Conservation (phyloP, 2,113 vertebrate genomes). For the Vulpes ferrilata region DNA sequence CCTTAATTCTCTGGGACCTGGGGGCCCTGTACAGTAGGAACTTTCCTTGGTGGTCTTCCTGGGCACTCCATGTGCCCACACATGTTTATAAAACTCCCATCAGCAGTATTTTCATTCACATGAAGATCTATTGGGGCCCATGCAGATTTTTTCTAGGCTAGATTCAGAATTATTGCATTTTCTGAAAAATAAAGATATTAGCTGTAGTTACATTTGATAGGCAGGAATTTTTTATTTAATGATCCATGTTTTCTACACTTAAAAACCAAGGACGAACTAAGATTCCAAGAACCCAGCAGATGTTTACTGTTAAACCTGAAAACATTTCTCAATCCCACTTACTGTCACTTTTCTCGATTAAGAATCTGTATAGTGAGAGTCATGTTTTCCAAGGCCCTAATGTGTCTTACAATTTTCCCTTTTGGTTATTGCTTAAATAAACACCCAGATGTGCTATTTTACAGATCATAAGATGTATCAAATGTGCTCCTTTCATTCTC, state of each 20-base stretch:
- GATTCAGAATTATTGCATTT: constrained; percentile 17
- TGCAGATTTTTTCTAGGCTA: not conserved
- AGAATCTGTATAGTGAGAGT: constrained; percentile 74
- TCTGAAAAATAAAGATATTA: constrained; percentile 64
- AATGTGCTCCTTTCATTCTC: not conserved
- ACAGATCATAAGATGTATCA: constrained; percentile 66
- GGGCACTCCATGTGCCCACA: not conserved
- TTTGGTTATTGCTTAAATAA: constrained; percentile 80
- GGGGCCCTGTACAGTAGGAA: not conserved
- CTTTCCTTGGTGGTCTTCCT: not conserved
- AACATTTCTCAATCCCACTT: constrained; percentile 76
- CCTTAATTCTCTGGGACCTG: not conserved
- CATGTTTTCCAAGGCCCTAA: constrained; percentile 76
- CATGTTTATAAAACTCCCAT: not conserved
- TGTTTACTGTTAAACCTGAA: constrained; percentile 82
- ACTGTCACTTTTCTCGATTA: constrained; percentile 76
- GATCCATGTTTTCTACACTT: not conserved
- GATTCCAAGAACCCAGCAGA: constrained; percentile 75
- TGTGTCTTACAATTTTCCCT: constrained; percentile 65
- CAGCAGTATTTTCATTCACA: not conserved
- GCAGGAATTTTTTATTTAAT: constrained; percentile 25
- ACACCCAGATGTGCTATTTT: constrained; percentile 73
- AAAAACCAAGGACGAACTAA: constrained; percentile 67
- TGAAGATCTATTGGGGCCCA: not conserved
- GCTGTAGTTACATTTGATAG: not conserved